Base-by-base conservation (phyloP, 2,888 invertebrate genomes). In the Gonocerus acuteangulatus region DNA sequence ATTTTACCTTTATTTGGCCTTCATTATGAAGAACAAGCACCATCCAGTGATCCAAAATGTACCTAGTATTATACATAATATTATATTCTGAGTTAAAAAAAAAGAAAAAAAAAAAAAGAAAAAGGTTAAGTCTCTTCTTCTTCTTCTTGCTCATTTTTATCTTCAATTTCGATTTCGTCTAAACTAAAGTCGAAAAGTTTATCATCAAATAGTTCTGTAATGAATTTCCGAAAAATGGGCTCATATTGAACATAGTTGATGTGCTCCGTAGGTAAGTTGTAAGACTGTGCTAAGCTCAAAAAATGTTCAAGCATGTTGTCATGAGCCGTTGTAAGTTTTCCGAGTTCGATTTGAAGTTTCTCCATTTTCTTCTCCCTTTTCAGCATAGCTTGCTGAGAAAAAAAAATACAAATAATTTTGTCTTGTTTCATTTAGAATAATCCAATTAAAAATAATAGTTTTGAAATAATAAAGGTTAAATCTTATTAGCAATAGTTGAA, bases 321-420 rank as follows among this genome's bases (percentile, higher is more conserved):
- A 21, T 57, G 57, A 47, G 27, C 21, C 23, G 27, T 57, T 7
- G 16, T 45, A 11, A 47, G 13, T 57, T 57, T 57, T 6, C 57
- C 44, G 45, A 57, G 47, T 44, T 57, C 57, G 2, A 57, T 57
- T 32, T 57, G 57, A 47, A 57, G 57, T 57, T 27, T 57, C n/a
- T 57, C 57, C 57, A 57, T 57, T n/a, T 23, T 57, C 18, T 57
- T 57, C 32, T 57, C 57, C 7, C 57, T 57, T 27, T 57, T 57
- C 19, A 11, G 3, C 47, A 19, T 47, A 6, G 21, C 47, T 47
- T 47, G 47, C 47, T 47, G 11, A 47, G 7, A 47, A 47, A 2
- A 11, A 19, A 11, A 4, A 4, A 11, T n/a, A 15, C 11, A 42
- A 11, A 11, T 42, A 42, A 42, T 13, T n/a, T n/a, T n/a, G n/a